These are phyloP conservation scores for Drosophila seguyi DNA, from an alignment of 1,140 invertebrate species.

Conservation along the genomic window DNA sequence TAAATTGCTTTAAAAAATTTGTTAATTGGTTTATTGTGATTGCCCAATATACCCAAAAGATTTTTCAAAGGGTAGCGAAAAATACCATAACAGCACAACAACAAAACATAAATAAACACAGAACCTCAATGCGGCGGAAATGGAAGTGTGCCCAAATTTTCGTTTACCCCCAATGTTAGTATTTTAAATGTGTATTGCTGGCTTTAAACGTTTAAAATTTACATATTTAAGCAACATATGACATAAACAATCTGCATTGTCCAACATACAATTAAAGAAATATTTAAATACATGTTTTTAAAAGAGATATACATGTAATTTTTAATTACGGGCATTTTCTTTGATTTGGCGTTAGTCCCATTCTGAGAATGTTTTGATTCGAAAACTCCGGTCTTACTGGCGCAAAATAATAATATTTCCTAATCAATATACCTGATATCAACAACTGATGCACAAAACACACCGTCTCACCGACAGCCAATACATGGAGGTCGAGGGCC, in stretches of 20 bases:
- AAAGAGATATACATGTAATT: too few species aligned
- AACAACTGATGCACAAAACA: conserved; percentile 71
- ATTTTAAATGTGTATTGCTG: too few species aligned
- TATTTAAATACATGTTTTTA: too few species aligned
- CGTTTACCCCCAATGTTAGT: neutral
- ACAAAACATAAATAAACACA: conserved; percentile 13
- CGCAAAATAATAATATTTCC: conserved; percentile 45
- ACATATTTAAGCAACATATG: too few species aligned
- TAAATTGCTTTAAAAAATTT: too few species aligned
- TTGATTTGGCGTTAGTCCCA: conserved; percentile 9
- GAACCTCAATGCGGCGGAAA: conserved; percentile 17
- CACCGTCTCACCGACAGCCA: conserved; percentile 75
- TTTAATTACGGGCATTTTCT: neutral
- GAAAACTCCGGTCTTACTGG: conserved; percentile 5
- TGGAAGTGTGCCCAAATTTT: neutral
- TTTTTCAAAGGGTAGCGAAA: neutral
- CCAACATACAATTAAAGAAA: neutral
- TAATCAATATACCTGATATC: conserved; percentile 58
- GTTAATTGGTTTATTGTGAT: too few species aligned
- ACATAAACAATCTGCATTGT: too few species aligned
- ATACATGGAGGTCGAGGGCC: conserved; percentile 72
- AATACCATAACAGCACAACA: conserved; percentile 5
- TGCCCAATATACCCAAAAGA: neutral
- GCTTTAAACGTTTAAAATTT: too few species aligned
- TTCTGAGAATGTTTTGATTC: neutral